Percentiles rank a stretch among this genome's conserved stretches.
Evolutionary conservation across 2,797 vertebrate species (phyloP).

Genomic region (Diceros bicornis): DNA sequence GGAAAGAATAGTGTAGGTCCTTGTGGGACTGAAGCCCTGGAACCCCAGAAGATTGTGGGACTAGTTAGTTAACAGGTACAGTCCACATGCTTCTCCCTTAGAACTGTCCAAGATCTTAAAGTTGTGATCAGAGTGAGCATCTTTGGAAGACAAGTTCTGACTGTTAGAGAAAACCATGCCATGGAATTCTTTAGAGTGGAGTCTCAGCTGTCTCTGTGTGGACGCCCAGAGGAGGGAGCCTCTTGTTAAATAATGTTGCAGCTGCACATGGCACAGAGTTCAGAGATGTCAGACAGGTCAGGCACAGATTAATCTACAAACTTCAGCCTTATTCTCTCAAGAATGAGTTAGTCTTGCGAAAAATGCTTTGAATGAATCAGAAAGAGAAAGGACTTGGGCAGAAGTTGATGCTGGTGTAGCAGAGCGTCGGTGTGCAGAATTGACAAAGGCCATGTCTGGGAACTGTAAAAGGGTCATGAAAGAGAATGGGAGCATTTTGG

Average conservation of each 20-base stretch:
- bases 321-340: not conserved
- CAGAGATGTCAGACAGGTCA: not conserved
- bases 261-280: not conserved
- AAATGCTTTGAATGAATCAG: not conserved
- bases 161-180: not conserved
- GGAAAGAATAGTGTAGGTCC: not conserved
- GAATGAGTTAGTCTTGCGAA: not conserved
- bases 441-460: not conserved
- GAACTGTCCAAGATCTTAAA: not conserved
- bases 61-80: not conserved
- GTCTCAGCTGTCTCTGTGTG: not conserved
- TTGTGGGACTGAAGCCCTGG: not conserved
- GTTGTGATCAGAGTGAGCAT: not conserved
- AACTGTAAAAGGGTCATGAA: not conserved
- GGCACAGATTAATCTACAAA: not conserved
- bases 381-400: not conserved
- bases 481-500: not conserved
- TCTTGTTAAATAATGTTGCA: not conserved
- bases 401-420: not conserved
- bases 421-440: fast-evolving
- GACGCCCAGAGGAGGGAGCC: no score
- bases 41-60: not conserved
- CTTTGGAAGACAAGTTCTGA: not conserved
- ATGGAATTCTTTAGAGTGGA: not conserved
- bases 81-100: not conserved